A percentile compares a stretch with the other conserved stretches of the same genome.
These are phyloP conservation scores for Agapostemon virescens DNA, from an alignment of 2,888 invertebrate genomes.

Conservation along the genomic window DNA sequence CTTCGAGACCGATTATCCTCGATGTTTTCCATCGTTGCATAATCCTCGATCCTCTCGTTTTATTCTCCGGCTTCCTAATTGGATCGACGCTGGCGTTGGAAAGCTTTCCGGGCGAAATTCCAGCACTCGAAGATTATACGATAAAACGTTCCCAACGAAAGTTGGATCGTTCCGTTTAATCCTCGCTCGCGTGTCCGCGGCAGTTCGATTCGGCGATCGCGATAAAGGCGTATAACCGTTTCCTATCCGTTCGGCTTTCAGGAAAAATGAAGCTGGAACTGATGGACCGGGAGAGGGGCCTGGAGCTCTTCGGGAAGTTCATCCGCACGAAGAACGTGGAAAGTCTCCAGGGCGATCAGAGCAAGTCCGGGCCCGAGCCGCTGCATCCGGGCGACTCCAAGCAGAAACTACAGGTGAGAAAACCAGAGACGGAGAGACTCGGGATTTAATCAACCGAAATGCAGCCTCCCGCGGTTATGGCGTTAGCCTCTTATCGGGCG, in stretches of 20 bases:
- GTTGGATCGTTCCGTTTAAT: too few species aligned
- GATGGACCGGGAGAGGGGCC: conserved; percentile 85
- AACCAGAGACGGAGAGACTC: not conserved
- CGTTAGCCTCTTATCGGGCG: not conserved
- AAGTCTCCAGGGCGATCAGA: conserved; percentile 82
- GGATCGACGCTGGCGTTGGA: too few species aligned
- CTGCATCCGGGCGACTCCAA: conserved; percentile 82
- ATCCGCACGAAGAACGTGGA: conserved; percentile 93
- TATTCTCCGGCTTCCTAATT: not conserved
- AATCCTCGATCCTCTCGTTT: conserved; percentile 15
- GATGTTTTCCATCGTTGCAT: conserved; percentile 27
- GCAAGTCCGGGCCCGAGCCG: conserved; percentile 77
- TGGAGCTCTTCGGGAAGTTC: conserved; percentile 90
- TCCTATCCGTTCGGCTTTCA: conserved; percentile 48
- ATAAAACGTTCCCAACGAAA: too few species aligned
- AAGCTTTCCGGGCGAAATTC: not conserved
- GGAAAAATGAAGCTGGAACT: conserved; percentile 82
- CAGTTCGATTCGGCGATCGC: too few species aligned
- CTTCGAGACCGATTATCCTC: conserved; percentile 38
- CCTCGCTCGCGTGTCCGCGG: too few species aligned
- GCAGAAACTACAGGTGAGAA: conserved; percentile 87
- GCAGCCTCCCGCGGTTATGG: not conserved
- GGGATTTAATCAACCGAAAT: not conserved
- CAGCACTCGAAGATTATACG: too few species aligned
- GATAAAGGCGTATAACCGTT: too few species aligned